Conservation (phyloP, 2,888 invertebrate genomes). For the Scaptomyza caliginosa region DNA sequence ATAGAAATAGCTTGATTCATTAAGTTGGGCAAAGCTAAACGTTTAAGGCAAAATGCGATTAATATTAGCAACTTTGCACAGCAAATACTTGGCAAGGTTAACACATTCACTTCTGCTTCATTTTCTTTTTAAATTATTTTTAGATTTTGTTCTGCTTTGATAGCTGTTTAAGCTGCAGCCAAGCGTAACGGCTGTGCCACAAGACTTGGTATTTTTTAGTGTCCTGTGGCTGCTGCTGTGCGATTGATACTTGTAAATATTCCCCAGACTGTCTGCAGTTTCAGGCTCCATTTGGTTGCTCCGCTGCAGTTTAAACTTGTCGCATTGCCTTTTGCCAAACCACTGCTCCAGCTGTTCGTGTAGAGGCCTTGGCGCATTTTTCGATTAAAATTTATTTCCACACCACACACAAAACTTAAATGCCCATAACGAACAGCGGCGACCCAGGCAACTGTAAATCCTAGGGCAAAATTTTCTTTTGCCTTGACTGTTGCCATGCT, state of each 20-base stretch:
- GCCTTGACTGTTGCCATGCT: constrained; percentile 7
- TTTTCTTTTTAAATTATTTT: not conserved
- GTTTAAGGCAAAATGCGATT: not conserved
- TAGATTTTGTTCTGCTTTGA: not conserved
- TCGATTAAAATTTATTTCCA: constrained; percentile 77
- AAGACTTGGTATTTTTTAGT: not conserved
- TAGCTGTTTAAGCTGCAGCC: not conserved
- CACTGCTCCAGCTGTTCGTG: not conserved
- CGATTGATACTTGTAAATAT: constrained; percentile 32
- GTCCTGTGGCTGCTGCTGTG: constrained; percentile 4
- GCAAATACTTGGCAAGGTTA: too few relatives aligned
- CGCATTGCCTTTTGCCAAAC: constrained; percentile 26
- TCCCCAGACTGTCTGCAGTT: constrained; percentile 37
- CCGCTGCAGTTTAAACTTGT: constrained; percentile 23
- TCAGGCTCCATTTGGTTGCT: constrained; percentile 32
- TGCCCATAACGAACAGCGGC: constrained; percentile 69
- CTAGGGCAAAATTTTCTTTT: not conserved
- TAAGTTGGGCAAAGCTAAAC: not conserved
- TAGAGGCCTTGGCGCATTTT: constrained; percentile 68
- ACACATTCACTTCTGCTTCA: too few relatives aligned
- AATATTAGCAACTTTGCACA: not conserved
- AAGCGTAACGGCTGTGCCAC: not conserved
- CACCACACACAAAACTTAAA: constrained; percentile 78
- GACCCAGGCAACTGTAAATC: constrained; percentile 2
- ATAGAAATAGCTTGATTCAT: not conserved